phyloP scores from a whole-genome alignment of 2,113 vertebrate genomes.

The Xiphophorus hellerii region DNA sequence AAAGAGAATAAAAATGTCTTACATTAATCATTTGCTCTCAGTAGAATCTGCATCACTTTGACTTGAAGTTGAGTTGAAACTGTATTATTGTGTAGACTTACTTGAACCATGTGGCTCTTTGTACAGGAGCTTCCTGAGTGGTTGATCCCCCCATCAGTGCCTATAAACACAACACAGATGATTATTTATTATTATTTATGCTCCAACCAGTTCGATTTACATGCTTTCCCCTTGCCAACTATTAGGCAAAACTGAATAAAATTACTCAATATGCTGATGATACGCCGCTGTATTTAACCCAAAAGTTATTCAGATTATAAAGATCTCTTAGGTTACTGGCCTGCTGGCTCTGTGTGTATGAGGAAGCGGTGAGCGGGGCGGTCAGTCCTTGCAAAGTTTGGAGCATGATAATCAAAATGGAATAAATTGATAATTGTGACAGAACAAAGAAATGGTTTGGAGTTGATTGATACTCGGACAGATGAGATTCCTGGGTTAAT shows the following conservation, averaged over 20 bases:
- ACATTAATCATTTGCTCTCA: neutral
- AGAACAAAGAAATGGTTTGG: too few relatives aligned
- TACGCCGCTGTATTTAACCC: neutral
- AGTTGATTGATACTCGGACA: too few relatives aligned
- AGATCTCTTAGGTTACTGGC: too few relatives aligned
- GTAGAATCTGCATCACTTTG: neutral
- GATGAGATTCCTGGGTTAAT: too few relatives aligned
- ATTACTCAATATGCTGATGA: neutral
- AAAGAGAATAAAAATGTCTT: neutral
- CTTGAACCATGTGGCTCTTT: slow-evolving; percentile 54
- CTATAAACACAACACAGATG: slow-evolving; percentile 40
- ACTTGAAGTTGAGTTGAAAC: neutral
- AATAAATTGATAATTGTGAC: too few relatives aligned
- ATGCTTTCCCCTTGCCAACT: neutral
- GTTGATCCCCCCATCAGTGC: slow-evolving; percentile 2
- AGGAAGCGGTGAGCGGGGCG: too few relatives aligned
- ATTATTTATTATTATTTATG: too few relatives aligned
- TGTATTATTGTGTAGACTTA: slow-evolving; percentile 16
- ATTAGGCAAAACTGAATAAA: neutral
- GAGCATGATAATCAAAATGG: too few relatives aligned
- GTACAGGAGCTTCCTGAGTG: slow-evolving; percentile 7
- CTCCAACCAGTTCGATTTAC: neutral
- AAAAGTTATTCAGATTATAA: too few relatives aligned
- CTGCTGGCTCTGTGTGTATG: too few relatives aligned
- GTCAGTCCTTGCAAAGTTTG: too few relatives aligned